Base-by-base conservation (phyloP, 2,113 vertebrate species). In the Cryptoleucopteryx plumbea region DNA sequence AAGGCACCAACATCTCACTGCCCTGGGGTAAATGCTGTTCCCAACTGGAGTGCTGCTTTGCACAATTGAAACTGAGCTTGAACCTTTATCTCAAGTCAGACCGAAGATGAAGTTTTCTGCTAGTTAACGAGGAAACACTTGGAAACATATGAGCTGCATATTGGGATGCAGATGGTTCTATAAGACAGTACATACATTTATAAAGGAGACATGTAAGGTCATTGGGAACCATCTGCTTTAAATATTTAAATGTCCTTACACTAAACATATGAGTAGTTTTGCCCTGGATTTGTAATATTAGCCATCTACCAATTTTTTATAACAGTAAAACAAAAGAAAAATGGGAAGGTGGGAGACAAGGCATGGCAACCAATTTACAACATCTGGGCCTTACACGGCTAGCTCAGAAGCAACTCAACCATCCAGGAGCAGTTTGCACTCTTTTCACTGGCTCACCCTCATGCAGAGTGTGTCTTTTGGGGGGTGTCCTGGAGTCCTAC, bases 131-230 rank as follows among this genome's bases (percentile, higher is more conserved):
- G 97, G 86, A 97, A 93, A 96, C 92, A 97, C 92, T 97, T 93
- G 87, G 94, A 97, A 96, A 97, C 95, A 97, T 97, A 98, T 98
- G 97, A 98, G 96, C 95, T 96, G 93, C 97, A 97, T 93, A 95
- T 96, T 97, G 97, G 92, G 97, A 96, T 97, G 88, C 89, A 98
- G 96, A 96, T 97, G 89, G 91, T 94, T 97, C 93, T 97, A 96
- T 97, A 96, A 96, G 91, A 94, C 94, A 88, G 90, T 86, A 97
- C 82, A 97, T 91, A 95, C 89, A 98, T 98, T 98, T 97, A 97
- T 97, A 97, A 97, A 98, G 94, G 97, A 97, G 97, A 96, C 96
- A 94, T 97, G 95, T 97, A 98, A 98, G 97, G 97, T 98, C 97
- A 98, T 52, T 94, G 95, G 83, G 97, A 97, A 93, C 79, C 93